phyloP scores from a whole-genome alignment of 2,888 invertebrate species.

The Drosophila seclusa region DNA sequence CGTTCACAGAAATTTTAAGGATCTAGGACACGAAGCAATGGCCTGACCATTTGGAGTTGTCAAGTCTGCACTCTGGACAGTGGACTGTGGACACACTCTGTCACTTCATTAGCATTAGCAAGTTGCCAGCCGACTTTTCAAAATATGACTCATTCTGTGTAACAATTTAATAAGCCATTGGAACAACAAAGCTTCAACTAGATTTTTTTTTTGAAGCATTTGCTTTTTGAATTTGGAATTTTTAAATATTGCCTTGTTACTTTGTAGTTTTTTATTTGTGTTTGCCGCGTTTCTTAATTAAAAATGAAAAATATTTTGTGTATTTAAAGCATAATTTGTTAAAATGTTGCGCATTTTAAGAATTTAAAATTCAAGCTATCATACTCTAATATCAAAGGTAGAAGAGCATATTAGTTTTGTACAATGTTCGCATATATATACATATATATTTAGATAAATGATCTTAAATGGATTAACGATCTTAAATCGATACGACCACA shows the following conservation, averaged over 20 bases:
- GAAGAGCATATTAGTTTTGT: not conserved
- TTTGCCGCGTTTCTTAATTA: not conserved
- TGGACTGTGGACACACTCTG: constrained; percentile 9
- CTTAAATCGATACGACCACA: not conserved
- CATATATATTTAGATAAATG: not conserved
- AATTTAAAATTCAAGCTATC: not conserved
- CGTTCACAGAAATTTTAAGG: constrained; percentile 55
- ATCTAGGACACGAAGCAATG: constrained; percentile 26
- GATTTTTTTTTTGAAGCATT: not conserved
- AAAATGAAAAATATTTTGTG: not conserved
- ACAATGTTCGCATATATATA: not conserved
- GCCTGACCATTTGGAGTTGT: constrained; percentile 15
- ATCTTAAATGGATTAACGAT: not conserved
- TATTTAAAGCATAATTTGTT: not conserved
- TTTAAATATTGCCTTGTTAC: not conserved
- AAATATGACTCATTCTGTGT: constrained; percentile 17
- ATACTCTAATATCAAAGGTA: not conserved
- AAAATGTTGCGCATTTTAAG: not conserved
- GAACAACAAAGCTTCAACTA: constrained; percentile 8
- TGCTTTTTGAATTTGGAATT: not conserved
- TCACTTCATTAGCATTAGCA: constrained; percentile 61
- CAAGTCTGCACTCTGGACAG: not conserved
- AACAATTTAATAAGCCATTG: constrained; percentile 33
- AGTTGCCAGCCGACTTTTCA: constrained; percentile 25
- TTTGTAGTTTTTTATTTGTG: not conserved